Conservation (phyloP, 2,888 invertebrate species). For the Micoletzkya japonica region DNA sequence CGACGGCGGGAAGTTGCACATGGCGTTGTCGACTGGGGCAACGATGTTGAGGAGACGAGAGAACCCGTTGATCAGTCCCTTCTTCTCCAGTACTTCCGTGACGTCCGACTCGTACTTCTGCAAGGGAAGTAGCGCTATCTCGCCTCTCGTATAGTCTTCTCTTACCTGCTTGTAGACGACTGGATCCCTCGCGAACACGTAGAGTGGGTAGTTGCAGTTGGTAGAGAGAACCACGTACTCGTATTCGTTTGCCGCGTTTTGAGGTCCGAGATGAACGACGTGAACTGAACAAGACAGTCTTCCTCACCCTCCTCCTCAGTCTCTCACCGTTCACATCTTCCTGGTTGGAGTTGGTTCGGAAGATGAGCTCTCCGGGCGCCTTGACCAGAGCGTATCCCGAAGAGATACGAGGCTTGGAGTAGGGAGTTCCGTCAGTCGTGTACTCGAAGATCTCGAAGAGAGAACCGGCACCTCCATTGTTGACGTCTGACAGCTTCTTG, state of each 20-base stretch:
- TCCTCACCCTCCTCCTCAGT: not conserved
- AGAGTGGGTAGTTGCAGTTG: slow-evolving; percentile 64
- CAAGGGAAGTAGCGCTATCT: too few species aligned
- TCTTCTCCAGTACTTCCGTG: slow-evolving; percentile 55
- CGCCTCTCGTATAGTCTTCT: not conserved
- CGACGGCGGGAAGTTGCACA: slow-evolving; percentile 63
- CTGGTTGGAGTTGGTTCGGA: slow-evolving; percentile 61
- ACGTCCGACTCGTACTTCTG: slow-evolving; percentile 59
- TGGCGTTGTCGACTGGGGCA: slow-evolving; percentile 61
- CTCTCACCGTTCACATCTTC: slow-evolving; percentile 61
- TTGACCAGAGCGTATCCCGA: slow-evolving; percentile 63
- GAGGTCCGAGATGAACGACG: slow-evolving; percentile 60
- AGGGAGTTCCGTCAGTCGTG: slow-evolving; percentile 64
- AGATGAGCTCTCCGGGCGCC: slow-evolving; percentile 62
- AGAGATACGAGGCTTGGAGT: slow-evolving; percentile 61
- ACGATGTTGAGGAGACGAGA: slow-evolving; percentile 61
- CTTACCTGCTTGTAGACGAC: slow-evolving; percentile 61
- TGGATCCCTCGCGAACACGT: slow-evolving; percentile 64
- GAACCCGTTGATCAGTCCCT: slow-evolving; percentile 62
- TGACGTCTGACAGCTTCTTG: slow-evolving; percentile 61
- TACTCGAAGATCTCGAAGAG: slow-evolving; percentile 64
- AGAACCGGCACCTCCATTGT: slow-evolving; percentile 55
- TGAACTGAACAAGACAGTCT: slow-evolving; percentile 48
- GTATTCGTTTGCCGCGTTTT: slow-evolving; percentile 56
- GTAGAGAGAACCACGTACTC: slow-evolving; percentile 63